phyloP scores from a whole-genome alignment of 2,113 vertebrate species.

The Prinia subflava region DNA sequence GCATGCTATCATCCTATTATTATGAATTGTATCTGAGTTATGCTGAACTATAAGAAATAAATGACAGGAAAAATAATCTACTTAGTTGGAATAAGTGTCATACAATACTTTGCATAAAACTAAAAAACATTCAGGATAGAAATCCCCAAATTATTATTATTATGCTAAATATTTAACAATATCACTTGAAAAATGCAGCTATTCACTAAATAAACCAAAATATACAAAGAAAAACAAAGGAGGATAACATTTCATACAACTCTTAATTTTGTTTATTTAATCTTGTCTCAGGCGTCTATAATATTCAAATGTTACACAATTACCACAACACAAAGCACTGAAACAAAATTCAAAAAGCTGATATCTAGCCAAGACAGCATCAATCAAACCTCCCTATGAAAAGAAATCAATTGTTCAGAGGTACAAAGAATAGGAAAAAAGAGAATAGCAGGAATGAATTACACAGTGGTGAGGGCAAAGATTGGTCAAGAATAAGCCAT shows the following conservation, averaged over 20 bases:
- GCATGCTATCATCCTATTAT: neutral
- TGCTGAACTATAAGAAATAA: constrained; percentile 5
- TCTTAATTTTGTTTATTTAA: constrained; percentile 25
- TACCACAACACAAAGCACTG: neutral
- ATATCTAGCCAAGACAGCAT: constrained; percentile 1
- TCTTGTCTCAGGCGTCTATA: neutral
- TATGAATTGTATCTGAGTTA: neutral
- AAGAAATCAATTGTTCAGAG: neutral
- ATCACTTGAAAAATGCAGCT: neutral
- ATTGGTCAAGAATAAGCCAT: neutral
- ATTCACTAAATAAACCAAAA: constrained; percentile 21
- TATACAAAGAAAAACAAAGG: neutral
- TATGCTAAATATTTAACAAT: neutral
- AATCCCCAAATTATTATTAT: neutral
- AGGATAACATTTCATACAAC: neutral
- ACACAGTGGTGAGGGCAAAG: neutral
- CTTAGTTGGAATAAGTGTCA: neutral
- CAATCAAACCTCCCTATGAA: neutral
- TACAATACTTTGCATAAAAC: neutral
- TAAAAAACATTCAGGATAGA: neutral
- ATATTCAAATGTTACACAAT: neutral
- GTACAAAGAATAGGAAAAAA: neutral
- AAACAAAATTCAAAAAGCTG: neutral
- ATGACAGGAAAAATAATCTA: constrained; percentile 17
- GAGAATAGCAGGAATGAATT: neutral